Percentiles rank a stretch among this genome's conserved stretches.
Evolutionary conservation across 2,113 vertebrate species (phyloP).

Genomic region (Burhinus oedicnemus): DNA sequence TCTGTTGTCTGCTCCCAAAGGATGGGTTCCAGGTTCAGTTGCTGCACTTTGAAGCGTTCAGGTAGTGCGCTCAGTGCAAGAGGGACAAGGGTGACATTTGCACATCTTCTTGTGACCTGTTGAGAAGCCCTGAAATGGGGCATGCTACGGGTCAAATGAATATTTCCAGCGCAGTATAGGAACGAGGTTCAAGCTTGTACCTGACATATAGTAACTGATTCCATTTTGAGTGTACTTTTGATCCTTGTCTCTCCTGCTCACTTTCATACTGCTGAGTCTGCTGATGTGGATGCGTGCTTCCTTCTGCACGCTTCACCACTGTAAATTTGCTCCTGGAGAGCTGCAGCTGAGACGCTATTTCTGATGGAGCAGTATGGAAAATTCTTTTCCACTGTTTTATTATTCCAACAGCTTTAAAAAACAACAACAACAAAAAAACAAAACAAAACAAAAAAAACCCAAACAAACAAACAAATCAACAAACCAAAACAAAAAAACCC

Average conservation of each 20-base stretch:
- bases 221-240: neutral
- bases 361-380: neutral
- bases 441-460: no score
- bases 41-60: accelerated
- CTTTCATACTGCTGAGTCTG: neutral
- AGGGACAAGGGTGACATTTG: neutral
- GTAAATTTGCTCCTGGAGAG: neutral
- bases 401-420: neutral
- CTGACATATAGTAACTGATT: neutral
- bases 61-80: accelerated
- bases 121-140: neutral
- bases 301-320: accelerated
- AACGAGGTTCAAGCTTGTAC: neutral
- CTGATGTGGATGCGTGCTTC: neutral
- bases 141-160: accelerated
- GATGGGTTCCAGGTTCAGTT: neutral
- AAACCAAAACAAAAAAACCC: no score
- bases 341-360: neutral
- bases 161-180: neutral
- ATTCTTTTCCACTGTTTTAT: neutral
- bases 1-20: neutral
- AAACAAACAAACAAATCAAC: neutral
- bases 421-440: no score
- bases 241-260: neutral
- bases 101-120: neutral